phyloP scores from a whole-genome alignment of 2,888 invertebrate genomes.

The Hirtodrosophila confusa region DNA sequence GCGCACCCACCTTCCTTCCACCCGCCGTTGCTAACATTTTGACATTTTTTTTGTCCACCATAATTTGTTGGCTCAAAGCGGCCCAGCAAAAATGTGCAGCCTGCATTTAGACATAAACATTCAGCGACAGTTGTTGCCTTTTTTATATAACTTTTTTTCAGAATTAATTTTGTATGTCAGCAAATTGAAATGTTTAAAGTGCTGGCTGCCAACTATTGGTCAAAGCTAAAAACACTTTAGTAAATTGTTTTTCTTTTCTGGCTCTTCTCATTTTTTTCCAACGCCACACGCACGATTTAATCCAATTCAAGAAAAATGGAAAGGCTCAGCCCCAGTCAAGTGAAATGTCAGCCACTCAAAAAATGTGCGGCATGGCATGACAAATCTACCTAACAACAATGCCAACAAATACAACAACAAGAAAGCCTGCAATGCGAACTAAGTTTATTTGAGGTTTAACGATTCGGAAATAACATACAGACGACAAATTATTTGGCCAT shows the following conservation, averaged over 20 bases:
- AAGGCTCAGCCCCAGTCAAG: constrained; percentile 41
- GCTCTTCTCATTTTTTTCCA: constrained; percentile 9
- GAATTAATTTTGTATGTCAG: constrained; percentile 10
- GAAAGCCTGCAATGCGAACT: constrained; percentile 27
- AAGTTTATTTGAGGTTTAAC: constrained; percentile 73
- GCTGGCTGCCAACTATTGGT: constrained; percentile 20
- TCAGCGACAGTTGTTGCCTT: constrained; percentile 20
- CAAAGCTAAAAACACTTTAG: constrained; percentile 39
- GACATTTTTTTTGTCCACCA: constrained; percentile 52
- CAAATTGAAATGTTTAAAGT: constrained; percentile 40
- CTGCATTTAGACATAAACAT: constrained; percentile 39
- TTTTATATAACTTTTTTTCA: constrained; percentile 2
- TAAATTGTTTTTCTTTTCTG: constrained; percentile 43
- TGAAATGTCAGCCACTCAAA: constrained; percentile 77
- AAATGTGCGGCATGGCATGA: constrained; percentile 64
- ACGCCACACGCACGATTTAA: constrained; percentile 70
- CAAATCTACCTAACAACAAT: constrained; percentile 62
- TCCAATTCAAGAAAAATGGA: constrained; percentile 33
- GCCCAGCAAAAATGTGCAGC: constrained; percentile 27
- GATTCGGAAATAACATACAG: constrained; percentile 72
- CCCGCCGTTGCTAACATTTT: constrained; percentile 59
- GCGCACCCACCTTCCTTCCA: neutral
- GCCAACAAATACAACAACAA: constrained; percentile 15
- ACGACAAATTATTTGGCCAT: constrained; percentile 81
- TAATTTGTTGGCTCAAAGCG: constrained; percentile 51